These are phyloP conservation scores for Leucozona laternaria DNA, from an alignment of 2,888 invertebrate genomes.

Conservation along the genomic window DNA sequence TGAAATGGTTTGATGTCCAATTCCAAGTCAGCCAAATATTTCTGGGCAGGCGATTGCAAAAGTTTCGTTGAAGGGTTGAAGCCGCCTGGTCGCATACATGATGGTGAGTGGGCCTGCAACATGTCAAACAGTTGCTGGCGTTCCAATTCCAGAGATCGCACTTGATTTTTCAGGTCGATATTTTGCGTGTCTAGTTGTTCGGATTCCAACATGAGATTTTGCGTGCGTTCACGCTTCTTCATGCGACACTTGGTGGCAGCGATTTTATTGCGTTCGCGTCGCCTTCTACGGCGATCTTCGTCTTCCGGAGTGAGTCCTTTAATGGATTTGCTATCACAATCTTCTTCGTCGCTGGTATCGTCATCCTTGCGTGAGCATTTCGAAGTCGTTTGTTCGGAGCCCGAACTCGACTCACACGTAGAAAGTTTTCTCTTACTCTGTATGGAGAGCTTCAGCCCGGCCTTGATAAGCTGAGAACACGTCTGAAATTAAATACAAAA, in stretches of 20 bases:
- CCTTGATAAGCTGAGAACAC: conserved; percentile 95
- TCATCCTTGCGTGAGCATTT: conserved; percentile 83
- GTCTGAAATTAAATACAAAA: conserved; percentile 85
- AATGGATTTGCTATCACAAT: conserved; percentile 86
- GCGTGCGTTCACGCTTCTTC: conserved; percentile 95
- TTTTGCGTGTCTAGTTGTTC: conserved; percentile 94
- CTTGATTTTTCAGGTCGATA: conserved; percentile 92
- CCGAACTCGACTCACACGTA: conserved; percentile 86
- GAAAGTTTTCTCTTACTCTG: conserved; percentile 93
- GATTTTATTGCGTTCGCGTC: conserved; percentile 96
- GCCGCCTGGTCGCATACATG: conserved; percentile 85
- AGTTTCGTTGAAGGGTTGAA: conserved; percentile 81
- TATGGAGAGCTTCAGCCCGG: conserved; percentile 94
- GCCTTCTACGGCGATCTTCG: conserved; percentile 92
- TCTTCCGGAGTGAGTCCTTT: conserved; percentile 93
- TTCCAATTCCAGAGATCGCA: conserved; percentile 92
- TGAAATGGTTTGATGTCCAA: conserved; percentile 78
- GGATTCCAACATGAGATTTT: conserved; percentile 93
- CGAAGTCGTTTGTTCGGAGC: conserved; percentile 84
- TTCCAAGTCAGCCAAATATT: conserved; percentile 81
- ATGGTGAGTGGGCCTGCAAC: conserved; percentile 89
- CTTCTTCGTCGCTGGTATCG: conserved; percentile 81
- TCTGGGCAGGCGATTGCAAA: conserved; percentile 82
- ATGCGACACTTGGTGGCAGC: conserved; percentile 97
- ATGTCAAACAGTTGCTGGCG: conserved; percentile 91